These are phyloP conservation scores for Diorhabda sublineata DNA, from an alignment of 1,140 invertebrate species.

Conservation along the genomic window DNA sequence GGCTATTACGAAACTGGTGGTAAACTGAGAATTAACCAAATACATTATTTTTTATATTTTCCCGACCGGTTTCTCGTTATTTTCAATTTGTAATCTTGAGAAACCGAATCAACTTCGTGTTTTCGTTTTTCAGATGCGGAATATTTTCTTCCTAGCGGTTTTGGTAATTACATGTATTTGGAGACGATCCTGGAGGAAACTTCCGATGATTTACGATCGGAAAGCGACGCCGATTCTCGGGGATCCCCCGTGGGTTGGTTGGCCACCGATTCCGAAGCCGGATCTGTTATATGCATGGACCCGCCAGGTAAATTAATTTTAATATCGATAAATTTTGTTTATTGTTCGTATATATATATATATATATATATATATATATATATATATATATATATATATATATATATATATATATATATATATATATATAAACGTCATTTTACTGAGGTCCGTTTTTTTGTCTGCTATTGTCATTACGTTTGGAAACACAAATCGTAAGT, in stretches of 20 bases:
- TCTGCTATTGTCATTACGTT: neutral
- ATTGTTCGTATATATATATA: neutral
- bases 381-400: no score
- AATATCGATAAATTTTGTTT: neutral
- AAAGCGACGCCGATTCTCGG: slow-evolving; percentile 56
- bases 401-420: no score
- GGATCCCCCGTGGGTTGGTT: slow-evolving; percentile 52
- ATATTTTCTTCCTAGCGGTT: slow-evolving; percentile 41
- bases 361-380: no score
- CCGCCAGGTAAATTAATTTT: slow-evolving; percentile 40
- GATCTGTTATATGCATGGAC: slow-evolving; percentile 52
- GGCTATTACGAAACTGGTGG: no score
- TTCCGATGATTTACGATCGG: slow-evolving; percentile 69
- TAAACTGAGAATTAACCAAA: no score
- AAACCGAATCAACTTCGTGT: neutral
- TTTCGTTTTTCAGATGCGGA: slow-evolving; percentile 51
- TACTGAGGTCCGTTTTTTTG: neutral
- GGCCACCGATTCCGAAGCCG: slow-evolving; percentile 61
- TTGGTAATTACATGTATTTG: slow-evolving; percentile 55
- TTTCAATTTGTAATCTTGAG: no score
- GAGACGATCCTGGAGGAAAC: slow-evolving; percentile 76
- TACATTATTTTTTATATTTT: no score
- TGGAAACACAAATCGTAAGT: neutral
- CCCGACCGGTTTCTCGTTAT: no score
- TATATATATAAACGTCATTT: neutral